Evolutionary conservation across 1,140 invertebrate species (phyloP), one percentile per base, ranked within the genome.

Genomic region (Lucilia sericata): DNA sequence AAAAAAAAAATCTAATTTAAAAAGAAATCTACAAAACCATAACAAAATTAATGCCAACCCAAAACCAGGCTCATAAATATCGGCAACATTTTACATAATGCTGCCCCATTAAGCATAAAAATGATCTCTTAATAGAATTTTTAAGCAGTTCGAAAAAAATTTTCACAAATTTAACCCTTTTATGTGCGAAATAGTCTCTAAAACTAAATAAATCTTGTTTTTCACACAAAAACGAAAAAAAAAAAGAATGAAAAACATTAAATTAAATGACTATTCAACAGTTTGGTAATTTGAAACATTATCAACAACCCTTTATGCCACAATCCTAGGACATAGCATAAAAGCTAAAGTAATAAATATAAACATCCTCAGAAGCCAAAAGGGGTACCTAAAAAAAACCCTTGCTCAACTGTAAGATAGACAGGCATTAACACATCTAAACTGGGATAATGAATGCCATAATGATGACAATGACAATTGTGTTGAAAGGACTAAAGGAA

Each of bases 211-310:
- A 80, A 80, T 80, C 76, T 80, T 80, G 8, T 80, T 51, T 80
- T 49, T 8, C 21, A 47, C 14, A 10, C 17, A 80, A 80, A 49
- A 19, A 25, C 7, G 2, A 47, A 78, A 49, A 51, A 78, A 49
- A 51, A 51, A 49, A 80, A 80, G n/a, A 47, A 9, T 4, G n/a
- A 10, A 49, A 21, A 80, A 80, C 76, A 80, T 80, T 80, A 80
- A 80, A 80, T 80, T 80, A 80, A 80, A 80, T 80, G 76, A 80
- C 76, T 80, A 80, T 80, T 80, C 76, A 80, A 80, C 76, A 80
- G 76, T 80, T 80, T 80, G 76, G 42, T 25, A 51, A 49, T 80
- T 80, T 80, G 42, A 49, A 80, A 49, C 76, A 80, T 51, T 49
- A 47, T 2, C 51, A 80, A 80, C 76, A 80, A 80, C 76, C 76